Evolutionary conservation across 1,140 invertebrate genomes (phyloP), one percentile per base, ranked within the genome.

Genomic region (Aleiodes sp.): DNA sequence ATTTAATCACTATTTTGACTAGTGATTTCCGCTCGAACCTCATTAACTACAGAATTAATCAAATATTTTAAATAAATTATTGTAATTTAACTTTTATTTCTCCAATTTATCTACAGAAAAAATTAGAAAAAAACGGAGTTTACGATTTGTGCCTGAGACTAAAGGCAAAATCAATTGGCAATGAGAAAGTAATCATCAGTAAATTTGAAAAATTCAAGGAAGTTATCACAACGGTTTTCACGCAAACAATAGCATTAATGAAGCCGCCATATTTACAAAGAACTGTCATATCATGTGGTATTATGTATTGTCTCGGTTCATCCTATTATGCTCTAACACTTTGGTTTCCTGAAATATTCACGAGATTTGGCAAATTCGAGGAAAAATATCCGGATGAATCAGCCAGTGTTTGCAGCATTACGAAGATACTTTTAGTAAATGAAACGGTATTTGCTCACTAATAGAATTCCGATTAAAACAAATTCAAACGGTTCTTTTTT

Each of bases 321-420:
- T 82, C 80, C 76, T 91, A 91, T 77, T 91, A 90, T 77, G 90
- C 90, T 0, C 78, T 92, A 16, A 90, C 90, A 82, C 87, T 92
- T 79, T 92, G 91, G 91, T 89, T 91, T 79, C 90, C 90, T 35
- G 90, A 91, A 73, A 81, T 92, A 33, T 91, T 90, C 76, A 88
- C 90, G 76, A 77, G 90, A 37, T 89, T 90, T 76, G 87, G 88
- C 52, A 81, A 87, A 70, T 90, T 87, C 78, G 84, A 88, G 41
- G 76, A 80, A 1, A 73, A 84, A 29, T 82, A 88, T 79, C 85
- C 86, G 4, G 82, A 85, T 33, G 80, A 80, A 24, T 84, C 87
- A 0, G 86, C 88, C 0, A 24, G 46, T 16, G 10, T 52, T 19
- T 52, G 46, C 46, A 52, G 46, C 12, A 21, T 21, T 16, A 19